Evolutionary conservation across 2,797 vertebrate genomes (phyloP).

Genomic region (Characodon lateralis): DNA sequence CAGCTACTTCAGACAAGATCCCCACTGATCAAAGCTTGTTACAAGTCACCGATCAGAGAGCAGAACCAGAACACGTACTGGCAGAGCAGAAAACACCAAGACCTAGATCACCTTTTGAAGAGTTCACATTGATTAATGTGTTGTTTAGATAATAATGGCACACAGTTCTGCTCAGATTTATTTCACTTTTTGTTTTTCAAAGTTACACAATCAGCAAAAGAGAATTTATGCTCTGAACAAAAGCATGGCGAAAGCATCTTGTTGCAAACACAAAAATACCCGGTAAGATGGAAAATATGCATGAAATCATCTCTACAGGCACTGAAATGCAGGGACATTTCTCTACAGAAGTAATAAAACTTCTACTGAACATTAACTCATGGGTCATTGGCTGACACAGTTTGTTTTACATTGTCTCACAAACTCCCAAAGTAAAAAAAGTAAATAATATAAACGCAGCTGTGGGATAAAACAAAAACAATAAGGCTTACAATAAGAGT

Average conservation of each 20-base stretch:
- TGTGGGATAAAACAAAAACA: slow-evolving; percentile 33
- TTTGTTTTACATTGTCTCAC: slow-evolving; percentile 8
- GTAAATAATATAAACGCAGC: slow-evolving; percentile 53
- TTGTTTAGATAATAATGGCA: slow-evolving; percentile 39
- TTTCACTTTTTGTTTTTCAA: slow-evolving; percentile 4
- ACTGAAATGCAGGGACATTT: slow-evolving; percentile 11
- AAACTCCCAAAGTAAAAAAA: slow-evolving; percentile 8
- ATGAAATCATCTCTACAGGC: slow-evolving; percentile 16
- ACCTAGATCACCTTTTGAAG: slow-evolving; percentile 44
- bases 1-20: slow-evolving; percentile 69
- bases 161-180: slow-evolving; percentile 34
- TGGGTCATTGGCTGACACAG: slow-evolving; percentile 15
- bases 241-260: slow-evolving; percentile 43
- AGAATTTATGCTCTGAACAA: slow-evolving; percentile 48
- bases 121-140: slow-evolving; percentile 50
- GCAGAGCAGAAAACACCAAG: slow-evolving; percentile 59
- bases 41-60: slow-evolving; percentile 60
- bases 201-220: slow-evolving; percentile 28
- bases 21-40: slow-evolving; percentile 60
- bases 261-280: slow-evolving; percentile 49
- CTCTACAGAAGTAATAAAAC: slow-evolving; percentile 32
- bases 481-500: slow-evolving; percentile 55
- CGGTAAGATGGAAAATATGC: slow-evolving; percentile 32
- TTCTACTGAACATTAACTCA: slow-evolving; percentile 10
- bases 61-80: slow-evolving; percentile 51